Evolutionary conservation across 2,797 vertebrate species (phyloP), one percentile per base, ranked within the genome.

Genomic region (Mallotus villosus): DNA sequence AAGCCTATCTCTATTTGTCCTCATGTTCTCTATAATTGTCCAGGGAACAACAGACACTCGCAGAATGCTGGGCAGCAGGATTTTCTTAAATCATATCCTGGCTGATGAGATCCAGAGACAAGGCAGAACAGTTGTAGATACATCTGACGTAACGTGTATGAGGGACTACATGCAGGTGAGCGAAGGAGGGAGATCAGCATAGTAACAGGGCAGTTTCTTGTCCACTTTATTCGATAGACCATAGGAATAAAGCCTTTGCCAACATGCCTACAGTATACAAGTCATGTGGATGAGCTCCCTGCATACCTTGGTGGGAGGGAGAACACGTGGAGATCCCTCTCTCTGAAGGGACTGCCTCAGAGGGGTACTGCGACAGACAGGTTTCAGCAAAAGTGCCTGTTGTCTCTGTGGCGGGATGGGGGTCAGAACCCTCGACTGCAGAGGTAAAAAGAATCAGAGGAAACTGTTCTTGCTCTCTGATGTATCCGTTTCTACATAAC

Each of bases 271-370:
- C 58, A 92, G 92, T 89, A 87, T 78, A 75, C 51, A 29, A 92
- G 84, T 63, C 79, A 86, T 49, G 74, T 92, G 63, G 89, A 92
- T 78, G 81, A 93, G 76, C 90, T 72, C 27, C 86, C 91, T 61
- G 87, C 77, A 0, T 82, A 77, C 64, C 83, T 78, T 51, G 88
- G 89, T 22, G 91, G 92, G 65, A 89, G 80, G 67, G 89, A 85
- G 76, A 94, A 93, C 73, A 67, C 58, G 70, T 92, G 90, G 91
- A 87, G 85, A 84, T 91, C 22, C 58, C 62, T 93, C 74, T 82
- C 55, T 34, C 83, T 91, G 41, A 74, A 86, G 81, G 84, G 80
- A 65, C 78, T 91, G 78, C 88, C 86, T 69, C 78, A 76, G 62
- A 75, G 83, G 72, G 78, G 80, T 75, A 66, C 72, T 53, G 19